phyloP scores from a whole-genome alignment of 2,888 invertebrate species.

The Harpagoxenus sublaevis region DNA sequence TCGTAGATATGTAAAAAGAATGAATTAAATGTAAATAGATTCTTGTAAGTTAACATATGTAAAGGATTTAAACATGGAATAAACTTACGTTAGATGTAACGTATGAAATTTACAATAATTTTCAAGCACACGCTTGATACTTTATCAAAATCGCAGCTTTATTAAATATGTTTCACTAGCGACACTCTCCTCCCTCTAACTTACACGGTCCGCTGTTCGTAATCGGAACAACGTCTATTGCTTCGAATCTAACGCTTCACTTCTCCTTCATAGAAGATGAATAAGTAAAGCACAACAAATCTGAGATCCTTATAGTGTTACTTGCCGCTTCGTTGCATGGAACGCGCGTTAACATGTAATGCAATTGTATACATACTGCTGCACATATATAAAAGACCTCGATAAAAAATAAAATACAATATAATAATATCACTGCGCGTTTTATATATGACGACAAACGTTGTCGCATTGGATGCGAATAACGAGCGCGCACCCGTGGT shows the following conservation, averaged over 20 bases:
- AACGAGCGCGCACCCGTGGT: conserved; percentile 24
- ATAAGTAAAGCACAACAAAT: conserved; percentile 53
- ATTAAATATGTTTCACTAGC: conserved; percentile 50
- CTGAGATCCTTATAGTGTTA: conserved; percentile 69
- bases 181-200: conserved; percentile 40
- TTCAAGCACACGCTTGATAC: not conserved
- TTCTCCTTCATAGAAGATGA: conserved; percentile 26
- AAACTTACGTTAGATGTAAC: conserved; percentile 19
- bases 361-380: conserved; percentile 31
- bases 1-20: conserved; percentile 51
- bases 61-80: conserved; percentile 29
- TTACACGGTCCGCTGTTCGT: conserved; percentile 20
- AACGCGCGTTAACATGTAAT: conserved; percentile 34
- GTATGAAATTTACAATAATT: not conserved
- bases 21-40: conserved; percentile 63
- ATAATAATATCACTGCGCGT: conserved; percentile 49
- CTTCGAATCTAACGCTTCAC: conserved; percentile 51
- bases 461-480: conserved; percentile 11
- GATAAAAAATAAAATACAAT: conserved; percentile 61
- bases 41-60: conserved; percentile 55
- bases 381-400: conserved; percentile 16
- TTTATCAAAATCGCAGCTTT: conserved; percentile 65
- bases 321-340: conserved; percentile 46
- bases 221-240: conserved; percentile 29
- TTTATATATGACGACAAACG: conserved; percentile 29